Evolutionary conservation across 2,888 invertebrate genomes (phyloP).

Genomic region (Polymixis lichenea): DNA sequence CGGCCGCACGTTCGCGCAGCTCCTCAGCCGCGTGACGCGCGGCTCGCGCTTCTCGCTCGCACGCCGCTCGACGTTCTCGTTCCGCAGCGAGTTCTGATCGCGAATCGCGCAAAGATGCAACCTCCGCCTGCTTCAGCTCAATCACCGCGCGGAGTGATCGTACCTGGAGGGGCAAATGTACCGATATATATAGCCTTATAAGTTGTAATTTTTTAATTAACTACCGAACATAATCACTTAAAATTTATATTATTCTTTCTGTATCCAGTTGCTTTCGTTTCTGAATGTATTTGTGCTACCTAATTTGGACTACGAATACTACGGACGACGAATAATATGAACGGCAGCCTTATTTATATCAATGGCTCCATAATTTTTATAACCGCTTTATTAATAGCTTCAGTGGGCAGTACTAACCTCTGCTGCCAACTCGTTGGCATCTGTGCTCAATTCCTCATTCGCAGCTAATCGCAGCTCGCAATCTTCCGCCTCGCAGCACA

Average conservation of each 20-base stretch:
- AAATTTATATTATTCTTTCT: neutral
- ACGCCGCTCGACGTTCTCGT: constrained; percentile 93
- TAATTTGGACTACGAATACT: neutral
- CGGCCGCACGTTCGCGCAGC: constrained; percentile 94
- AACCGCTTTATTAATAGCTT: constrained; percentile 57
- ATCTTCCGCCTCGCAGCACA: constrained; percentile 83
- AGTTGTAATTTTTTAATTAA: neutral
- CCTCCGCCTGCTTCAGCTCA: constrained; percentile 96
- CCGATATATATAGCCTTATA: neutral
- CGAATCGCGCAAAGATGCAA: constrained; percentile 93
- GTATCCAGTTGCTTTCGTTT: neutral
- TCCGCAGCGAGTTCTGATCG: constrained; percentile 93
- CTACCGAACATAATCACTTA: neutral
- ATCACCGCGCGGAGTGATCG: constrained; percentile 96
- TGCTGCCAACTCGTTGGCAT: constrained; percentile 86
- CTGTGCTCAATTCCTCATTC: constrained; percentile 86
- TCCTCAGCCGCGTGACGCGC: constrained; percentile 97
- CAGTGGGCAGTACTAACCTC: constrained; percentile 77
- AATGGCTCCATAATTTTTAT: constrained; percentile 48
- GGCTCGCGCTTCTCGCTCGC: constrained; percentile 93
- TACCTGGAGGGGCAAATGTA: constrained; percentile 72
- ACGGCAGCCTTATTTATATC: constrained; percentile 15
- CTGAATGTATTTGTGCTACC: neutral
- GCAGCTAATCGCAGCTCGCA: constrained; percentile 80
- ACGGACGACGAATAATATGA: neutral